A percentile compares a stretch with the other conserved stretches of the same genome.
Evolutionary conservation across 2,797 vertebrate genomes (phyloP).

Genomic region (Sebastes paucispinis): DNA sequence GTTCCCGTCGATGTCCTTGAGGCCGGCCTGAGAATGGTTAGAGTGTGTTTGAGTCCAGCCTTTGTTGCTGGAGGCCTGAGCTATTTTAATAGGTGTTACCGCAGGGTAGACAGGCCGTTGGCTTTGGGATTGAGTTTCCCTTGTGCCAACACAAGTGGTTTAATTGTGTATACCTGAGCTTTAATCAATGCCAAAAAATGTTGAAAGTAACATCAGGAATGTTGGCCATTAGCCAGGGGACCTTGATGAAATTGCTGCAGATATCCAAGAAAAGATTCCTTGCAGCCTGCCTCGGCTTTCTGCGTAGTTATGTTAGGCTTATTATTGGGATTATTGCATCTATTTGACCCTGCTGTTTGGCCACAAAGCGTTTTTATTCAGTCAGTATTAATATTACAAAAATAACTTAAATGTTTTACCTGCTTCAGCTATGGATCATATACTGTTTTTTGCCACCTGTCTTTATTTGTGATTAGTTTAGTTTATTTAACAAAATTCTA

Average conservation of each 20-base stretch:
- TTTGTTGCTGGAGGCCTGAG: conserved; percentile 39
- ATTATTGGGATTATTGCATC: neutral
- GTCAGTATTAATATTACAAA: neutral
- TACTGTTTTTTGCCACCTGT: neutral
- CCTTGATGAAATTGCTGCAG: conserved; percentile 65
- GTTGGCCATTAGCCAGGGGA: conserved; percentile 54
- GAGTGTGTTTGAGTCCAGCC: conserved; percentile 41
- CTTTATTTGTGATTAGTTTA: neutral
- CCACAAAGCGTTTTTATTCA: neutral
- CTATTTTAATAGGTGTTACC: conserved; percentile 75
- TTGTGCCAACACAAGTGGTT: conserved; percentile 72
- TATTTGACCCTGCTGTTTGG: neutral
- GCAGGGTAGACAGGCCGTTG: conserved; percentile 55
- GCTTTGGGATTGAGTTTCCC: conserved; percentile 69
- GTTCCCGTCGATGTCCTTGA: conserved; percentile 62
- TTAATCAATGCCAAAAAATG: conserved; percentile 76
- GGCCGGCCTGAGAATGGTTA: conserved; percentile 44
- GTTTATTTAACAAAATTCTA: too few species aligned
- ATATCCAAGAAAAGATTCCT: conserved; percentile 28
- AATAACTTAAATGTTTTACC: neutral
- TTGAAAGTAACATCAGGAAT: conserved; percentile 70
- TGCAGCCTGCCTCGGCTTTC: conserved; percentile 9
- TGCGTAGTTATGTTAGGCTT: conserved; percentile 27
- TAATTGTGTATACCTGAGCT: conserved; percentile 78
- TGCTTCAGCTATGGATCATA: neutral